Evolutionary conservation across 2,888 invertebrate species (phyloP), one percentile per base, ranked within the genome.

Genomic region (Papilio gigon): DNA sequence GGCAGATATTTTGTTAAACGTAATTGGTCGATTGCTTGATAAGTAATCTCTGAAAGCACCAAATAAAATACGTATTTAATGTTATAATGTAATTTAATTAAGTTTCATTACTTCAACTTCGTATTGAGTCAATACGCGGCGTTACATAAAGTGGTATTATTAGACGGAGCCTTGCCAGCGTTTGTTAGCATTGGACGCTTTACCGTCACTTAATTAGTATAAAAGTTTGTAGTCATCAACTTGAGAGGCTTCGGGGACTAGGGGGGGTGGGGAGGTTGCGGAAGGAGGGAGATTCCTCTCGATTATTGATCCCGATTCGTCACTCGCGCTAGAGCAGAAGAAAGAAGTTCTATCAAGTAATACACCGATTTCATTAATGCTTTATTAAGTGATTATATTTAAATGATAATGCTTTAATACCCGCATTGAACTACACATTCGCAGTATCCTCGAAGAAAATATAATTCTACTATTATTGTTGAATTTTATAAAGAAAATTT

Each of bases 181-280:
- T 67, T 65, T 62, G 67, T 67, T 67, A 53, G 61, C 53, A 53
- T 67, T 53, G 53, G 53, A 67, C 53, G 61, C 61, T 67, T 27
- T 50, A 60, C 47, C 76, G 75, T 76, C 75, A 78, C 81, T 84
- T 83, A 84, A 85, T 85, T 84, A 84, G 78, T 75, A 80, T 56
- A 63, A 68, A 84, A 83, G 79, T 85, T 82, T 77, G 77, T 77
- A 80, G 80, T 79, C 78, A 78, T 78, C 62, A 67, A 61, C 37
- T 53, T 53, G 67, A 62, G 62, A 56, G 56, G 67, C 40, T 40
- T 20, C 17, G 20, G 44, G 59, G 17, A 22, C 22, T 59, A n/a
- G 44, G 22, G 76, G 75, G 71, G 71, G 71, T 60, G 67, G 70
- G 62, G 44, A 64, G 65, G 20, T 11, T 9, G 25, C 2, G 22